These are phyloP conservation scores for Diachasmimorpha longicaudata DNA, from an alignment of 1,140 invertebrate genomes.

Conservation along the genomic window DNA sequence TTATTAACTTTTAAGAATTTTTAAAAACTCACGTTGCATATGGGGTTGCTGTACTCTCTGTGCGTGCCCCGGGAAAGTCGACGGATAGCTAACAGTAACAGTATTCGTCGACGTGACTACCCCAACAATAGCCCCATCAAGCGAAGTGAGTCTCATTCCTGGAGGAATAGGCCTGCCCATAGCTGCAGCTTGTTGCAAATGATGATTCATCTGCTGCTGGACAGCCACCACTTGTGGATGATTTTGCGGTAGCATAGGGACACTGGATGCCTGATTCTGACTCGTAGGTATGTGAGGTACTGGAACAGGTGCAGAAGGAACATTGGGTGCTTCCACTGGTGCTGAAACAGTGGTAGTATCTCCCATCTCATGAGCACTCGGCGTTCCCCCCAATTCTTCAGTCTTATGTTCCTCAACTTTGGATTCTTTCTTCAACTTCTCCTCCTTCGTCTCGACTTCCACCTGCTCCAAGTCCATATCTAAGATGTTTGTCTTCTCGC, in stretches of 20 bases:
- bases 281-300: constrained; percentile 35
- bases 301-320: constrained; percentile 34
- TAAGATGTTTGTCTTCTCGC: constrained; percentile 77
- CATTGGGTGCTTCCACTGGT: constrained; percentile 29
- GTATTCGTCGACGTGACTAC: constrained; percentile 70
- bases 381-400: constrained; percentile 36
- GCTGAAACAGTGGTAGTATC: constrained; percentile 31
- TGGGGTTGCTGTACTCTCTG: constrained; percentile 52
- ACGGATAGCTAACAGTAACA: constrained; percentile 68
- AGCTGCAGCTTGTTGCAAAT: constrained; percentile 69
- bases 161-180: constrained; percentile 68
- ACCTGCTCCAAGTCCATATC: constrained; percentile 80
- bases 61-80: constrained; percentile 60
- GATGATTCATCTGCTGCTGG: constrained; percentile 66
- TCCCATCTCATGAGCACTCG: constrained; percentile 35
- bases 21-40: constrained; percentile 51
- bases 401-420: constrained; percentile 52
- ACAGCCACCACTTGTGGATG: constrained; percentile 51
- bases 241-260: constrained; percentile 39
- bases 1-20: no score
- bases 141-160: constrained; percentile 67
- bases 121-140: constrained; percentile 68
- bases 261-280: constrained; percentile 20
- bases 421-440: constrained; percentile 63
- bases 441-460: constrained; percentile 65